phyloP scores from a whole-genome alignment of 2,888 invertebrate species.

The Elaeidobius kamerunicus region DNA sequence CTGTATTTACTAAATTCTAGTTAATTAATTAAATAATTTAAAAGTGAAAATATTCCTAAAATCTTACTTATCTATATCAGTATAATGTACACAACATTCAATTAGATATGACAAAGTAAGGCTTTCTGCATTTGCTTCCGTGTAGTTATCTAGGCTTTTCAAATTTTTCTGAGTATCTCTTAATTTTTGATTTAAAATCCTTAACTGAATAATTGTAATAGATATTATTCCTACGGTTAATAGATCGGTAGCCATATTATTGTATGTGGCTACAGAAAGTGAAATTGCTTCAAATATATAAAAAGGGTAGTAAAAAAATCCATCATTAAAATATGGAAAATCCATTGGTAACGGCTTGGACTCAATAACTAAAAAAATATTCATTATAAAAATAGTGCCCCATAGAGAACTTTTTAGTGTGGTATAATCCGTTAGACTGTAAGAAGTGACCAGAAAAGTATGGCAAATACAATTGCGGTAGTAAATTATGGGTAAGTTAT shows the following conservation, averaged over 20 bases:
- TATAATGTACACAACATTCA: slow-evolving; percentile 23
- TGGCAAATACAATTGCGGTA: too few species aligned
- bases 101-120: slow-evolving; percentile 11
- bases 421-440: too few species aligned
- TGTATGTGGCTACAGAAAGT: slow-evolving; percentile 2
- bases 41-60: too few species aligned
- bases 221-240: slow-evolving; percentile 6
- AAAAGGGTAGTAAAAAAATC: slow-evolving; percentile 22
- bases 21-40: too few species aligned
- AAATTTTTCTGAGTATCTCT: slow-evolving; percentile 13
- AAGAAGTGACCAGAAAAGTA: too few species aligned
- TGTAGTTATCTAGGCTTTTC: not conserved
- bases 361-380: slow-evolving; percentile 12
- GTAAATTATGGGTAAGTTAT: too few species aligned
- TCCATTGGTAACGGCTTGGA: slow-evolving; percentile 20
- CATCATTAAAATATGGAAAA: slow-evolving; percentile 24
- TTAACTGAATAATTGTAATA: slow-evolving; percentile 16
- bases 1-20: too few species aligned
- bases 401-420: too few species aligned
- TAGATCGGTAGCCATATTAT: slow-evolving; percentile 19
- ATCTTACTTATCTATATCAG: slow-evolving; percentile 25
- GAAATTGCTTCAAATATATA: slow-evolving; percentile 12
- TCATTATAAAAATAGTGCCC: too few species aligned
- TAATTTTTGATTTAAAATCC: slow-evolving; percentile 22
- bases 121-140: not conserved